These are phyloP conservation scores for Macrophya alboannulata DNA, from an alignment of 2,888 invertebrate species.

Conservation along the genomic window DNA sequence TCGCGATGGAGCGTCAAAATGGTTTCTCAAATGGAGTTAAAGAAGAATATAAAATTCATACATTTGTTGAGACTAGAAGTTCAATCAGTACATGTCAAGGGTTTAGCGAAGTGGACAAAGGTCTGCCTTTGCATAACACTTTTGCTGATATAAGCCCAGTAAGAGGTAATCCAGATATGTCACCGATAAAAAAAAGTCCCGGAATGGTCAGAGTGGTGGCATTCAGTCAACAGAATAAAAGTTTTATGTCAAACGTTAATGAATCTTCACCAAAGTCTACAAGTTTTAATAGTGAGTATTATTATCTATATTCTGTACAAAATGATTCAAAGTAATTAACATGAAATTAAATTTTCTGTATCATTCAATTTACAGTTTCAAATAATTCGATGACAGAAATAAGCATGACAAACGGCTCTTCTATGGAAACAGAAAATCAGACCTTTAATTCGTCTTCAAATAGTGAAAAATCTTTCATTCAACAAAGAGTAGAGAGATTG, in stretches of 20 bases:
- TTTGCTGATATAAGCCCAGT: constrained; percentile 74
- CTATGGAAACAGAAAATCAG: constrained; percentile 66
- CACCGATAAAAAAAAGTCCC: constrained; percentile 66
- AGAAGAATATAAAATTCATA: constrained; percentile 74
- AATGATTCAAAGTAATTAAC: constrained; percentile 9
- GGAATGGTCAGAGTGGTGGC: constrained; percentile 68
- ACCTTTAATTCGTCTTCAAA: constrained; percentile 70
- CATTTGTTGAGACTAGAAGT: constrained; percentile 69
- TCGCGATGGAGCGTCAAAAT: constrained; percentile 78
- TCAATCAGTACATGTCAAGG: constrained; percentile 71
- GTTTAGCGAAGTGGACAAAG: constrained; percentile 76
- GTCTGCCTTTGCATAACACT: constrained; percentile 65
- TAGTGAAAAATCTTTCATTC: constrained; percentile 87
- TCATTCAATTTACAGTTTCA: constrained; percentile 67
- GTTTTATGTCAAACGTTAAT: constrained; percentile 68
- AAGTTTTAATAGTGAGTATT: constrained; percentile 66
- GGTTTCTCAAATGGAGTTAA: constrained; percentile 76
- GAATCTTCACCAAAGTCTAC: constrained; percentile 72
- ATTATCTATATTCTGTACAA: background rate
- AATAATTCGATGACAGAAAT: constrained; percentile 71
- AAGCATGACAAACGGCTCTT: constrained; percentile 72
- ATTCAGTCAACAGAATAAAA: constrained; percentile 73
- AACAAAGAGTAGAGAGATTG: constrained; percentile 93
- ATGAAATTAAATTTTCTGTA: constrained; percentile 37
- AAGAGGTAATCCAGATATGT: constrained; percentile 60